phyloP scores from a whole-genome alignment of 1,140 invertebrate species.

The Armadillidium nasatum region DNA sequence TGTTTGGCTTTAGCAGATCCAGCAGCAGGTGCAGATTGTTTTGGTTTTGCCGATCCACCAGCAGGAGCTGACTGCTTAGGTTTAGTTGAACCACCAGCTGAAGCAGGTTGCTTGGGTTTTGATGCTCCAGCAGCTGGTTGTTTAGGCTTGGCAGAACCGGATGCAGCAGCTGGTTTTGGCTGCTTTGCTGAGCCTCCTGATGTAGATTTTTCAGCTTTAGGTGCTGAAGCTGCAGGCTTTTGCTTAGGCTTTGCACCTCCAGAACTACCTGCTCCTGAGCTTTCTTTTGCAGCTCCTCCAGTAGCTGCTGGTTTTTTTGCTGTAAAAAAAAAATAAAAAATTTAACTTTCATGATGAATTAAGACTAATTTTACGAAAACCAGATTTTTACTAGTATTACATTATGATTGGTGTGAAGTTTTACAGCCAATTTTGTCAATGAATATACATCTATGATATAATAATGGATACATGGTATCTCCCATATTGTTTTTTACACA shows the following conservation, averaged over 20 bases:
- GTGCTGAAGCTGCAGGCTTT: neutral
- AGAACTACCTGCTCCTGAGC: neutral
- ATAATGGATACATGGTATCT: too few species aligned
- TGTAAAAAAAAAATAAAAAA: neutral
- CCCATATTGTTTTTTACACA: too few species aligned
- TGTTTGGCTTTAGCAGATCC: neutral
- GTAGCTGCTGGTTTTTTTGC: neutral
- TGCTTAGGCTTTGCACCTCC: neutral
- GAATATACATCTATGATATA: too few species aligned
- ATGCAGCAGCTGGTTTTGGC: neutral
- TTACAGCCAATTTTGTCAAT: too few species aligned
- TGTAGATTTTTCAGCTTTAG: neutral
- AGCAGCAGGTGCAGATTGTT: neutral
- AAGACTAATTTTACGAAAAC: too few species aligned
- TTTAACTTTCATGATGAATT: too few species aligned
- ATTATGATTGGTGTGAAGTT: too few species aligned
- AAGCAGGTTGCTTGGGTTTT: neutral
- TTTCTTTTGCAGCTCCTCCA: neutral
- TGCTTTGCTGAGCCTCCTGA: neutral
- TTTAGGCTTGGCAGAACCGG: neutral
- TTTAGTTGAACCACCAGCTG: neutral
- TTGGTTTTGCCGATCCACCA: neutral
- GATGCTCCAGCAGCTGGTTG: neutral
- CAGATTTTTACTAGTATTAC: too few species aligned
- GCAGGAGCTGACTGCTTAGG: neutral